These are phyloP conservation scores for Diadophis punctatus DNA, from an alignment of 2,113 vertebrate genomes.

Conservation along the genomic window DNA sequence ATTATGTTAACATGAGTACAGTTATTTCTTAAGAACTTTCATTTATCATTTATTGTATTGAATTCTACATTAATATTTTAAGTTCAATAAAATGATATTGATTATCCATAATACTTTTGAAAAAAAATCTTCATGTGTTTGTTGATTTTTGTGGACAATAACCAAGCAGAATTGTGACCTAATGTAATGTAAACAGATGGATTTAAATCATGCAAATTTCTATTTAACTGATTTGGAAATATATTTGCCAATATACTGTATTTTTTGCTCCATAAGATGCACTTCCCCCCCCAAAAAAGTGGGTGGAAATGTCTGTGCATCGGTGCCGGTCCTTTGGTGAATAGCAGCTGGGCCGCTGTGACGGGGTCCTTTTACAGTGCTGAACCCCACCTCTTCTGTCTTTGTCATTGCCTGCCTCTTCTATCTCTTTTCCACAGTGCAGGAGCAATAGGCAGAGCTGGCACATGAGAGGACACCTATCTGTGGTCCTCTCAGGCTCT, in stretches of 20 bases:
- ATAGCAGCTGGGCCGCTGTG: too few species aligned
- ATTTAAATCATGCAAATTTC: not conserved
- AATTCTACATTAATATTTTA: not conserved
- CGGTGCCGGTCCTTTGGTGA: too few species aligned
- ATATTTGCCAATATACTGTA: not conserved
- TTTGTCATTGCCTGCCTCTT: too few species aligned
- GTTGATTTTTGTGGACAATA: not conserved
- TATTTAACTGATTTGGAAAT: not conserved
- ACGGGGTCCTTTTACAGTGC: too few species aligned
- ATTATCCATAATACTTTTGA: not conserved
- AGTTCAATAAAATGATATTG: not conserved
- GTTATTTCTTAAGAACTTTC: not conserved
- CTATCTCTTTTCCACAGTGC: too few species aligned
- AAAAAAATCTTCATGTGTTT: not conserved
- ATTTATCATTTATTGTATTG: not conserved
- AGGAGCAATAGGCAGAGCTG: too few species aligned
- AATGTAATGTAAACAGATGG: not conserved
- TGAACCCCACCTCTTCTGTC: too few species aligned
- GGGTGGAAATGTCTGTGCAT: too few species aligned
- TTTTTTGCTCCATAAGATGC: too few species aligned
- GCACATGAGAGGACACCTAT: too few species aligned
- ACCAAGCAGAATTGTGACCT: not conserved
- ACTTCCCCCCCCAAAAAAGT: too few species aligned
- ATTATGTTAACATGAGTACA: not conserved
- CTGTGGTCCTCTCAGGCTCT: too few species aligned